Evolutionary conservation across 37 sponge, comb jelly and placozoan genomes (phyloP), one percentile per base, ranked within the genome.

Genomic region (Agelas oroides): DNA sequence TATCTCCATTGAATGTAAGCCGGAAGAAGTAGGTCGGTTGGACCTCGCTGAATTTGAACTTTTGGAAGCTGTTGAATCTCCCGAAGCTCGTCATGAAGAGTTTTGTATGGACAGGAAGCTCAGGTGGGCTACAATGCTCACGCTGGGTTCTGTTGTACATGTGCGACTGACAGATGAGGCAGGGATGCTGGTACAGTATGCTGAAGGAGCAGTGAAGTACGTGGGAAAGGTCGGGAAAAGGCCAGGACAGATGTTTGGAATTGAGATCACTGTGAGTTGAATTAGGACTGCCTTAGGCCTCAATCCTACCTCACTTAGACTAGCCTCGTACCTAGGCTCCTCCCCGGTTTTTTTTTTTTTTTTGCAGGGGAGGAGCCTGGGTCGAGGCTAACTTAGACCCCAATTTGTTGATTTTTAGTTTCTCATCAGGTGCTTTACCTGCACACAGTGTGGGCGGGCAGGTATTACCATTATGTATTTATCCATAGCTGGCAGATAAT

Each of bases 201-300:
- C 63, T 62, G 32, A 30, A 30, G 81, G 64, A 28, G 31, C 19
- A 24, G 52, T 86, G 0, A 41, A 32, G 18, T 87, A 73, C n/a
- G 55, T 57, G 27, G 87, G 87, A 41, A 11, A 32, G 20, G 20
- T 87, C 19, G n/a, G 17, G 35, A 28, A 33, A 25, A 18, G 38
- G 23, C 81, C 65, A 28, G 87, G 81, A 1, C 72, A 17, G 20
- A 40, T 37, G 31, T 80, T 87, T 87, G 87, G 87, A 71, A 81
- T 87, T 53, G 87, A 87, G 55, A 74, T 87, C 23, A 32, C 31
- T 37, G 87, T 87, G 37, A 73, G 87, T 8, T n/a, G n/a, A 46
- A 8, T 46, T 12, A 46, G 8, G 46, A 3, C 3, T 46, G 46
- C 46, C 3, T 12, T 46, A 8, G 3, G 46, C 8, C 8, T 46